phyloP scores from a whole-genome alignment of 2,113 vertebrate genomes.

The Leuciscus idus region DNA sequence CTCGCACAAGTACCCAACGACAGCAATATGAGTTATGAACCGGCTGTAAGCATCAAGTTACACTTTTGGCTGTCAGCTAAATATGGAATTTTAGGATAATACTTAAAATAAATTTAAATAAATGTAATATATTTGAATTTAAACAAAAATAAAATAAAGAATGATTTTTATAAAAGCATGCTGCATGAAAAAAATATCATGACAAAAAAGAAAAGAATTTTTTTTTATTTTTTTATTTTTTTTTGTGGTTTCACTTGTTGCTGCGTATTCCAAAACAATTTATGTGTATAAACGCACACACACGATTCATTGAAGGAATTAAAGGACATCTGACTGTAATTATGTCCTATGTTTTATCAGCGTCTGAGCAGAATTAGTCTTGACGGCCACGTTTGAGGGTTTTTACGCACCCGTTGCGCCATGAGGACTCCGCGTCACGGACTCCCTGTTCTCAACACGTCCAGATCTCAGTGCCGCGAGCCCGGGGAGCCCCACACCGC shows the following conservation, averaged over 20 bases:
- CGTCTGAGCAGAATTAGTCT: not conserved
- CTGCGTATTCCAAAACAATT: not conserved
- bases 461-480: conserved; percentile 84
- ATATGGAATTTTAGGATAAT: conserved; percentile 59
- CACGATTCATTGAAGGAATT: not conserved
- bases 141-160: not conserved
- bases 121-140: not conserved
- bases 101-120: not conserved
- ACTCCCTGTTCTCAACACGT: conserved; percentile 82
- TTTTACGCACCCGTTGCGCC: conserved; percentile 96
- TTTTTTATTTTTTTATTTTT: not conserved
- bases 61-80: conserved; percentile 50
- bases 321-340: conserved; percentile 31
- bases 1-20: not conserved
- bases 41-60: conserved; percentile 5
- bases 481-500: conserved; percentile 74
- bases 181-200: too few relatives aligned
- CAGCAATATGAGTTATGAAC: conserved; percentile 23
- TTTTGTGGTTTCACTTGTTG: conserved; percentile 26
- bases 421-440: conserved; percentile 80
- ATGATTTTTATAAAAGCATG: not conserved
- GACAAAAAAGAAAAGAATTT: not conserved
- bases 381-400: conserved; percentile 41
- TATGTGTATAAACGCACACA: not conserved
- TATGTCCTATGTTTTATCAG: not conserved